Evolutionary conservation across 2,888 invertebrate species (phyloP).

Genomic region (Drosophila stalkeri): DNA sequence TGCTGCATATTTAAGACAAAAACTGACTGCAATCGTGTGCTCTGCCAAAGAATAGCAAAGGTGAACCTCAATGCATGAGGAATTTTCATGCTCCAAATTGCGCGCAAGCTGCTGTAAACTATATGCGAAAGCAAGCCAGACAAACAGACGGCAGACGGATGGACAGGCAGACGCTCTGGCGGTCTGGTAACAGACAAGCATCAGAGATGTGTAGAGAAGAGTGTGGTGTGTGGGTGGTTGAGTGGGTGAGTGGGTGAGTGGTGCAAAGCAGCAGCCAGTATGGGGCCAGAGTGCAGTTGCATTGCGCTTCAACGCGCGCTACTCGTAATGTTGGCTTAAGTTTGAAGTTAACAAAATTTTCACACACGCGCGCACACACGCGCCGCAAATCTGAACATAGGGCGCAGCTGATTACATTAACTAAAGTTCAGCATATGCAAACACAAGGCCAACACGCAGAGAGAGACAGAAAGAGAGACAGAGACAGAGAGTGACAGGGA

Average conservation of each 20-base stretch:
- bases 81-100: constrained; percentile 58
- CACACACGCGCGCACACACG: constrained; percentile 51
- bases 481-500: background rate
- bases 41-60: constrained; percentile 38
- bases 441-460: constrained; percentile 22
- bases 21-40: constrained; percentile 13
- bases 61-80: constrained; percentile 38
- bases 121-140: constrained; percentile 22
- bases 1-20: constrained; percentile 36
- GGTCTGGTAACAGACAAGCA: constrained; percentile 15
- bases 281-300: constrained; percentile 20
- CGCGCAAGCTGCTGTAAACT: constrained; percentile 45
- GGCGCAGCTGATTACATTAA: constrained; percentile 84
- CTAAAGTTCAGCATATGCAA: constrained; percentile 74
- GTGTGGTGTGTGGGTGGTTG: too few species aligned
- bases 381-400: constrained; percentile 43
- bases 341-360: constrained; percentile 77
- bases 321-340: constrained; percentile 71
- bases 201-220: background rate
- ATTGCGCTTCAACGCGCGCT: constrained; percentile 51
- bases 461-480: background rate
- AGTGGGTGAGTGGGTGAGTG: too few species aligned
- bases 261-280: background rate
- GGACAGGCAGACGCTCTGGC: background rate
- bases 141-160: constrained; percentile 2